Base-by-base conservation (phyloP, 2,113 vertebrate genomes). In the Protomyctophum bolini region DNA sequence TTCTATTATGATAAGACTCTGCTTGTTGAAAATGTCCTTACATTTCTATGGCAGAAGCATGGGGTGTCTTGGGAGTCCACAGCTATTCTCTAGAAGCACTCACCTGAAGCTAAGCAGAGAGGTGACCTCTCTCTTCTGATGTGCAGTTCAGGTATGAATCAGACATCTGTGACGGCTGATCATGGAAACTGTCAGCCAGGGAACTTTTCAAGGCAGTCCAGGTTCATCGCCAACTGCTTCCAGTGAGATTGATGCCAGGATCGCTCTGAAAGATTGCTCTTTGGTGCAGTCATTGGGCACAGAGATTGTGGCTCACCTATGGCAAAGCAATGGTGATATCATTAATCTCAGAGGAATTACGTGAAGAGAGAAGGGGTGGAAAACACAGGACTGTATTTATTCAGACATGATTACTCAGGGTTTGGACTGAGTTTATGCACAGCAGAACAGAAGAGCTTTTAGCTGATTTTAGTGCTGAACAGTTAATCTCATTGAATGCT, bases 121-220 rank as follows among this genome's bases (percentile, higher is more conserved):
- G 65, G 41, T 72, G 59, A 33, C 12, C 45, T 46, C 45, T 49
- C 54, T 62, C 63, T 60, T 57, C 65, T 69, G 73, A 73, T 77
- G 69, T 70, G 79, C 64, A 14, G 1, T 55, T 82, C 80, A 76
- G 83, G 88, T 85, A 84, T 89, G 87, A 88, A 82, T 86, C 83
- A 85, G 86, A 83, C 76, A 68, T 67, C 82, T 81, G 85, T 84
- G 88, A 90, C 72, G 82, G 86, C 85, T 82, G 85, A 87, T 90
- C 85, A 87, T 81, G 82, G 76, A 72, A 76, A 77, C 82, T 86
- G 87, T 91, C 89, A 80, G 77, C 80, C 72, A 21, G 57, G 64
- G 75, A 79, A 79, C 77, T 84, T 83, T 83, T 81, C 82, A 83
- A 79, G 83, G 73, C 85, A 66, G 64, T 49, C 73, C 69, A 69